phyloP scores from a whole-genome alignment of 2,888 invertebrate species.

The Caenorhabditis doughertyi region DNA sequence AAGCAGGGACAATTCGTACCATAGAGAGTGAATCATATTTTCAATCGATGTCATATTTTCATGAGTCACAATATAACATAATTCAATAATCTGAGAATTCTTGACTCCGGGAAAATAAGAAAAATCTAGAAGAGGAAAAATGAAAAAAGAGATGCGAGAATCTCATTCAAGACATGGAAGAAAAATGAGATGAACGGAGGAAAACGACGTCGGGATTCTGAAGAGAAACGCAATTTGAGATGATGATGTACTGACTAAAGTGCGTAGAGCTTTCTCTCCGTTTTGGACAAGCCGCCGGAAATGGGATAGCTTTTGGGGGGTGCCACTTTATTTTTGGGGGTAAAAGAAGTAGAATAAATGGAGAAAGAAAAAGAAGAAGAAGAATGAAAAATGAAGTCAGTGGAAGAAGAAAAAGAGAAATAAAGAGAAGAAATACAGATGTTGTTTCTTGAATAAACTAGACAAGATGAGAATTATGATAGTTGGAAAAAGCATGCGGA shows the following conservation, averaged over 20 bases:
- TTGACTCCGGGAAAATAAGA: conserved; percentile 11
- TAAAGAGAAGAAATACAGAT: neutral
- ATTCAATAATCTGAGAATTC: conserved; percentile 2
- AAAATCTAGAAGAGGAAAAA: conserved; percentile 5
- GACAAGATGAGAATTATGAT: neutral
- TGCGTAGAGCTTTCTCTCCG: conserved; percentile 6
- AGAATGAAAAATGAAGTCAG: conserved; percentile 22
- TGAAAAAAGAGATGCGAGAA: neutral
- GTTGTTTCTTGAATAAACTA: conserved; percentile 1
- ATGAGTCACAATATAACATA: conserved; percentile 6
- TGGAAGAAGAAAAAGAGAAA: neutral
- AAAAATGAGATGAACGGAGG: conserved; percentile 41
- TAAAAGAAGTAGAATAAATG: neutral
- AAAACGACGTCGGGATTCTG: conserved; percentile 9
- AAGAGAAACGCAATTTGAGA: conserved; percentile 42
- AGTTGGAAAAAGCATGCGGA: neutral
- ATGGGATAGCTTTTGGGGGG: conserved; percentile 38
- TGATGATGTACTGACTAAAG: conserved; percentile 47
- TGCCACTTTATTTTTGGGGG: conserved; percentile 21
- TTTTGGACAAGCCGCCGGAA: conserved; percentile 33
- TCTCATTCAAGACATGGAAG: conserved; percentile 51
- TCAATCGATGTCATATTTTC: conserved; percentile 21
- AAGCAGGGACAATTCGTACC: conserved; percentile 11
- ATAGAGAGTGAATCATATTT: conserved; percentile 41
- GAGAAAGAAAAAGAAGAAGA: neutral